Conservation (phyloP, 2,113 vertebrate genomes). For the Pontoporia blainvillei region DNA sequence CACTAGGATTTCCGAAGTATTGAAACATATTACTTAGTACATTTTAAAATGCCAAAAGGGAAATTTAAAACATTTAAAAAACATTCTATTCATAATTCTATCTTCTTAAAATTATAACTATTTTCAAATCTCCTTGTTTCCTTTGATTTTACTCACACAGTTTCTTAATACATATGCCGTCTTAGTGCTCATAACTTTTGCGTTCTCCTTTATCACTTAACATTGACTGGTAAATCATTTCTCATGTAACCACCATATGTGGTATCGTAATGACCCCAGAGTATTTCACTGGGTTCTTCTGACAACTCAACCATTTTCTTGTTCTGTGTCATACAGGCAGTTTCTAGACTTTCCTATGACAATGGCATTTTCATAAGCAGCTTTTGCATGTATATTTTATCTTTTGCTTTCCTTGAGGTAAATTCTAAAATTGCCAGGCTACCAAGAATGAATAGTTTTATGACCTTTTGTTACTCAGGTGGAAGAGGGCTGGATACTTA, state of each 20-base stretch:
- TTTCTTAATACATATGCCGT: background rate
- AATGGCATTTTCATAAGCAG: background rate
- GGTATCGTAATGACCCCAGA: background rate
- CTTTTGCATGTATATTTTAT: background rate
- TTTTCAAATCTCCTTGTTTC: background rate
- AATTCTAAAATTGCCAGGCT: background rate
- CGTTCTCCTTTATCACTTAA: background rate
- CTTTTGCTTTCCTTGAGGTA: background rate
- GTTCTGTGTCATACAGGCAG: background rate
- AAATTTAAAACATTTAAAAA: background rate
- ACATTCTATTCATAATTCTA: background rate
- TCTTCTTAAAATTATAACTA: background rate
- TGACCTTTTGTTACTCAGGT: background rate
- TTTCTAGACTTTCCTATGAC: background rate
- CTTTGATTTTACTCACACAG: background rate
- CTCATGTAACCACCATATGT: background rate
- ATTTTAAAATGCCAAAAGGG: background rate
- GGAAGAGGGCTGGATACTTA: slow-evolving; percentile 80
- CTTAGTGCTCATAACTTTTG: background rate
- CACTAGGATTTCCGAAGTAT: background rate
- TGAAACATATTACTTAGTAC: background rate
- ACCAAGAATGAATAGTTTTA: background rate
- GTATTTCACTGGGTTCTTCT: background rate
- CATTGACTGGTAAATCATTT: background rate
- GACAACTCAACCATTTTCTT: background rate